Conservation (phyloP, 2,888 invertebrate genomes). For the Dasypogon diadema region DNA sequence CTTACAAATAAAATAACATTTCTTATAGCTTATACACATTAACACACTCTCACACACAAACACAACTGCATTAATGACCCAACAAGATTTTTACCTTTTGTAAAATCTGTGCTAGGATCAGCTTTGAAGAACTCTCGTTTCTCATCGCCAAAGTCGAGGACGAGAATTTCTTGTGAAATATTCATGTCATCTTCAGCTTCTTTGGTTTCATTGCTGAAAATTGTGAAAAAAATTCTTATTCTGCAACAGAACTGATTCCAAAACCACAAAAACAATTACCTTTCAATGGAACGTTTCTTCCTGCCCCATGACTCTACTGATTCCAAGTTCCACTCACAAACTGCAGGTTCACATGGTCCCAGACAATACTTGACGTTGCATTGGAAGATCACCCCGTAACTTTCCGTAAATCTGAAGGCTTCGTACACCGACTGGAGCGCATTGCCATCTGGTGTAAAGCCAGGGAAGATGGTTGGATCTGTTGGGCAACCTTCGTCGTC, state of each 20-base stretch:
- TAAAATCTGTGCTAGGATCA: slow-evolving; percentile 81
- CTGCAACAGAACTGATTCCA: background rate
- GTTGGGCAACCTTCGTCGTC: slow-evolving; percentile 96
- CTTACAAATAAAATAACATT: no score
- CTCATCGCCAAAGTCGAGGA: slow-evolving; percentile 93
- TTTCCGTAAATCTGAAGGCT: slow-evolving; percentile 95
- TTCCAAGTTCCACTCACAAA: slow-evolving; percentile 92
- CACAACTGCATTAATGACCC: no score
- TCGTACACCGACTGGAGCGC: slow-evolving; percentile 92
- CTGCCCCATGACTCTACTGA: slow-evolving; percentile 93
- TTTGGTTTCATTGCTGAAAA: slow-evolving; percentile 73
- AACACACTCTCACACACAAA: no score
- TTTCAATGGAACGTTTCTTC: slow-evolving; percentile 78
- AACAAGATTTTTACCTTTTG: slow-evolving; percentile 80
- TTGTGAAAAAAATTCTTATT: background rate
- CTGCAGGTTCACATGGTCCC: slow-evolving; percentile 93
- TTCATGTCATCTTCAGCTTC: slow-evolving; percentile 80
- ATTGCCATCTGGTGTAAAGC: slow-evolving; percentile 90
- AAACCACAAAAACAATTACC: slow-evolving; percentile 61
- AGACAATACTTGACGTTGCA: slow-evolving; percentile 97
- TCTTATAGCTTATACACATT: no score
- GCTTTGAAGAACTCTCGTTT: slow-evolving; percentile 83
- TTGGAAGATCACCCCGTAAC: slow-evolving; percentile 96
- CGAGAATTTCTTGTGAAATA: slow-evolving; percentile 92
- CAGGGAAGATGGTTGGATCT: slow-evolving; percentile 93